Percentiles rank a stretch among this genome's conserved stretches.
Evolutionary conservation across 2,888 invertebrate species (phyloP).

Genomic region (Peribatodes rhomboidaria): DNA sequence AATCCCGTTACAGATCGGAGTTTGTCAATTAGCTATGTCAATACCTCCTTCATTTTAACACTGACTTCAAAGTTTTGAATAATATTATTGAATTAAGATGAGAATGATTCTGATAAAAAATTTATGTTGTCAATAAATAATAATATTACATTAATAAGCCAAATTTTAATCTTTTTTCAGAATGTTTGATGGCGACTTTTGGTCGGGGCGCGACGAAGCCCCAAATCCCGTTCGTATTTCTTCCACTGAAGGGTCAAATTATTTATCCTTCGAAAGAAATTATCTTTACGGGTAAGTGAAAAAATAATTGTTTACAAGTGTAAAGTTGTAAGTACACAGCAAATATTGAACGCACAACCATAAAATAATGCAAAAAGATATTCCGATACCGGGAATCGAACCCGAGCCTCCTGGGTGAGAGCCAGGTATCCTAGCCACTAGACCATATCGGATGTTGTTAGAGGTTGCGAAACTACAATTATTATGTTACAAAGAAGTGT

Average conservation of each 20-base stretch:
- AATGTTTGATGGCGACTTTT: conserved; percentile 90
- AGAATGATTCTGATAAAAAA: too few relatives aligned
- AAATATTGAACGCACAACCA: conserved; percentile 15
- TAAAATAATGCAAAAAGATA: conserved; percentile 50
- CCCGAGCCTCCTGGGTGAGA: conserved; percentile 89
- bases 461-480: background rate
- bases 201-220: conserved; percentile 88
- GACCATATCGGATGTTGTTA: conserved; percentile 80
- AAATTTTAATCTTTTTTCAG: conserved; percentile 72
- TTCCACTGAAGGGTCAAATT: conserved; percentile 94
- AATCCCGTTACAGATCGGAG: too few relatives aligned
- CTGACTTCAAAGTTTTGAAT: too few relatives aligned
- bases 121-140: too few relatives aligned
- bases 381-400: conserved; percentile 87
- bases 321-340: background rate
- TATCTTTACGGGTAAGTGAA: conserved; percentile 89
- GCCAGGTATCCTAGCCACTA: conserved; percentile 91
- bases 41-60: too few relatives aligned
- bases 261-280: conserved; percentile 96
- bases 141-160: background rate
- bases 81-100: too few relatives aligned
- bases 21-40: too few relatives aligned
- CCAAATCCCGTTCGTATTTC: conserved; percentile 94
- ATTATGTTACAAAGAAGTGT: background rate
- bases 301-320: background rate